Percentiles rank a stretch among this genome's conserved stretches.
Evolutionary conservation across 2,113 vertebrate genomes (phyloP).

Genomic region (Montifringilla adamsi): DNA sequence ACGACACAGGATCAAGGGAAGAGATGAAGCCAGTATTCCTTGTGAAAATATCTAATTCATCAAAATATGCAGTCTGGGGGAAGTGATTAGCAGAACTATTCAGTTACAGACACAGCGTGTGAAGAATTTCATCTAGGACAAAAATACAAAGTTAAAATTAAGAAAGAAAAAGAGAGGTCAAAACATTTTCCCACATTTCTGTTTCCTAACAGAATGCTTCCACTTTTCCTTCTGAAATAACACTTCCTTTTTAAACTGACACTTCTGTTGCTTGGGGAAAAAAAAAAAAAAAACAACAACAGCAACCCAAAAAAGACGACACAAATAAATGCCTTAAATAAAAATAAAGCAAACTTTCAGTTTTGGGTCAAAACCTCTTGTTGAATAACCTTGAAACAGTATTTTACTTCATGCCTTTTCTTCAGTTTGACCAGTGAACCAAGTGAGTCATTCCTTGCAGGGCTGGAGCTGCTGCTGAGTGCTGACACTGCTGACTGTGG

Average conservation of each 20-base stretch:
- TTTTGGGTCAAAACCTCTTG: neutral
- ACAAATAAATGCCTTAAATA: neutral
- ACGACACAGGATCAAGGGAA: neutral
- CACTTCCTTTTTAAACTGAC: neutral
- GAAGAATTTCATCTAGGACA: neutral
- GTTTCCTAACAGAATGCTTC: neutral
- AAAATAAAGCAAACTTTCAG: neutral
- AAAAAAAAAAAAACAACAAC: neutral
- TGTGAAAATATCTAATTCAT: neutral
- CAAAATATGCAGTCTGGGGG: neutral
- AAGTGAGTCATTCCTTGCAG: conserved; percentile 8
- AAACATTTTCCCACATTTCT: neutral
- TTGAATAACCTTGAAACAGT: conserved; percentile 9
- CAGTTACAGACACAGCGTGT: neutral
- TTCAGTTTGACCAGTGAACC: conserved; percentile 14
- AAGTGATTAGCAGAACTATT: neutral
- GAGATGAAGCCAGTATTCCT: neutral
- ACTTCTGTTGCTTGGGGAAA: neutral
- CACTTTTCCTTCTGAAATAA: neutral
- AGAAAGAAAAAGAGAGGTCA: neutral
- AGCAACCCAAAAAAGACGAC: neutral
- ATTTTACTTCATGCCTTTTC: neutral
- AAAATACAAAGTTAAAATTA: neutral
- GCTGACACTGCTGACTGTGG: conserved; percentile 29
- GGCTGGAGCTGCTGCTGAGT: neutral